Conservation (phyloP, 2,113 vertebrate genomes). For the Equus quagga region DNA sequence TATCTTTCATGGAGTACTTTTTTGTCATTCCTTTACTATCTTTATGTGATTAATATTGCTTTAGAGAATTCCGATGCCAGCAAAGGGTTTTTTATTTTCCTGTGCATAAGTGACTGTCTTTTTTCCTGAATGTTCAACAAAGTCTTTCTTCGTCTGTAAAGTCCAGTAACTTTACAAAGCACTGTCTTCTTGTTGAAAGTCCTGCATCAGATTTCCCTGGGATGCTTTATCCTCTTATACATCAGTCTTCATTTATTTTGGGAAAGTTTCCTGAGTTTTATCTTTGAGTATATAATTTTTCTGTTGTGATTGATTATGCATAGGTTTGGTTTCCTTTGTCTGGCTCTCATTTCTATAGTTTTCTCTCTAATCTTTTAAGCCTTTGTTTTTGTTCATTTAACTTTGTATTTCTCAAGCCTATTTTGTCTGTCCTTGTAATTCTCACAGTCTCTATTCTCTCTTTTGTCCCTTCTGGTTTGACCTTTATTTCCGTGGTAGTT, state of each 20-base stretch:
- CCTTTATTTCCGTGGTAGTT: background rate
- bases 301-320: background rate
- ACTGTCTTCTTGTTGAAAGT: background rate
- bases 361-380: background rate
- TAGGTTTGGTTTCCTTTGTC: background rate
- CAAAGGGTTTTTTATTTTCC: background rate
- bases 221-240: background rate
- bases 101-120: background rate
- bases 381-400: background rate
- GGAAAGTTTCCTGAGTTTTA: background rate
- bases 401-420: background rate
- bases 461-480: background rate
- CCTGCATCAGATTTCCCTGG: background rate
- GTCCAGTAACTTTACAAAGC: background rate
- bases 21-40: background rate
- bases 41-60: background rate
- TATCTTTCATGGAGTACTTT: background rate
- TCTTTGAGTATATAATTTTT: background rate
- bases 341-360: background rate
- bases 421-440: background rate
- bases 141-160: conserved; percentile 4
- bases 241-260: background rate
- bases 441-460: background rate
- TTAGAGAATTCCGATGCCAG: background rate
- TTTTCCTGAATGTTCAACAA: background rate